Evolutionary conservation across 2,888 invertebrate genomes (phyloP).

Genomic region (Xanthorhoe designata): DNA sequence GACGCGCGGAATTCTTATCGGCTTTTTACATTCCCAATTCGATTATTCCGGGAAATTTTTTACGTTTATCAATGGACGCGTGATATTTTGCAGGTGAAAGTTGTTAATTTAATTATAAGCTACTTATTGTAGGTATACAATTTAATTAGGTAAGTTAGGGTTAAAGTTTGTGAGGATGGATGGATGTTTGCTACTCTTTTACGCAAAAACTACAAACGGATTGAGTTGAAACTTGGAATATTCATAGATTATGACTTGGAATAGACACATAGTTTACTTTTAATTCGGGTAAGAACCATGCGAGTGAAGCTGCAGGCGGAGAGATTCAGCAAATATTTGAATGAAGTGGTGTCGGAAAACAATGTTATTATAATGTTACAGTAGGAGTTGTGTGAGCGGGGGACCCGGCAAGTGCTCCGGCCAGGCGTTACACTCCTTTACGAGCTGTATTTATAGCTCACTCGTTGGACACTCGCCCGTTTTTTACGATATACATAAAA

Average conservation of each 20-base stretch:
- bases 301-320: too few relatives aligned
- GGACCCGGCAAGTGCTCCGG: slow-evolving; percentile 34
- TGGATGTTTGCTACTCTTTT: too few relatives aligned
- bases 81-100: background rate
- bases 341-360: slow-evolving; percentile 3
- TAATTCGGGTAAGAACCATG: too few relatives aligned
- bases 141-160: background rate
- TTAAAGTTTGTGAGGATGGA: too few relatives aligned
- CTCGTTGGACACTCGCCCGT: slow-evolving; percentile 76
- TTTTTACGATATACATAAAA: slow-evolving; percentile 85
- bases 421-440: slow-evolving; percentile 58
- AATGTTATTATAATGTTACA: slow-evolving; percentile 21
- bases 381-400: background rate
- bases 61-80: background rate
- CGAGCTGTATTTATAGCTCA: slow-evolving; percentile 78
- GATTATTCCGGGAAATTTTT: background rate
- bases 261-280: too few relatives aligned
- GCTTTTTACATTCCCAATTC: slow-evolving; percentile 1
- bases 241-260: too few relatives aligned
- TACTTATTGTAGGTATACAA: background rate
- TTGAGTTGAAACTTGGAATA: too few relatives aligned
- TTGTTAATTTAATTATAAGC: background rate
- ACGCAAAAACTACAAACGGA: too few relatives aligned
- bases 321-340: background rate
- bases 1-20: slow-evolving; percentile 12